These are phyloP conservation scores for Hetaerina titia DNA, from an alignment of 2,888 invertebrate genomes.

Conservation along the genomic window DNA sequence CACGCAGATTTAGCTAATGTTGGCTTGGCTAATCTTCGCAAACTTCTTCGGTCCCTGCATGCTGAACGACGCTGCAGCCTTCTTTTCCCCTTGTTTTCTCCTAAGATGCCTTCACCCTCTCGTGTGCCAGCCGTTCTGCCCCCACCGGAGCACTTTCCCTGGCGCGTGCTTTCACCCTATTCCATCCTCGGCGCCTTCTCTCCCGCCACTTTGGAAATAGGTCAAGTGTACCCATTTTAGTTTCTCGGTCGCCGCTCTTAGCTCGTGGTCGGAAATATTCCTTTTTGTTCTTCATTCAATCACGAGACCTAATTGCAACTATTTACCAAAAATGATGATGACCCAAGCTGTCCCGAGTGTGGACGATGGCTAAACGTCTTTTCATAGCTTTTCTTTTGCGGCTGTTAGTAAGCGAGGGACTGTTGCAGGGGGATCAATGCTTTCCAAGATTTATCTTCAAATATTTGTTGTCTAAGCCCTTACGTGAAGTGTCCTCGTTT, in stretches of 20 bases:
- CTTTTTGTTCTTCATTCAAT: not conserved
- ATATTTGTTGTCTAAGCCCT: too few species aligned
- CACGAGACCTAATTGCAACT: not conserved
- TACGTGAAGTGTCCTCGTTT: too few species aligned
- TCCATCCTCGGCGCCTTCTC: not conserved
- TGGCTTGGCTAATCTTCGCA: not conserved
- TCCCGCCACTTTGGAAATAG: constrained; percentile 36
- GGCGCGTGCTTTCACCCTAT: constrained; percentile 57
- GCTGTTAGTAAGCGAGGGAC: not conserved
- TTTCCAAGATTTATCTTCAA: too few species aligned
- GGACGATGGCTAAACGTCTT: not conserved
- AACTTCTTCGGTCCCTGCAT: not conserved
- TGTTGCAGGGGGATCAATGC: not conserved
- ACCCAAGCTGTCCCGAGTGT: not conserved
- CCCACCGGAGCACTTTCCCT: constrained; percentile 47
- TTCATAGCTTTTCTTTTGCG: not conserved
- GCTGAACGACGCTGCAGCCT: not conserved
- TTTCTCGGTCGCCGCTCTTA: not conserved
- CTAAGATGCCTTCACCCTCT: not conserved
- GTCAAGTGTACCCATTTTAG: constrained; percentile 61
- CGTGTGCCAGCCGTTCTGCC: not conserved
- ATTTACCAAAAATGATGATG: not conserved
- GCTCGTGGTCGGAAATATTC: not conserved
- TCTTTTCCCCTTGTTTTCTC: not conserved
- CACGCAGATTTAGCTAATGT: not conserved